Conservation (phyloP, 2,113 vertebrate species). For the Rhinoderma darwinii region DNA sequence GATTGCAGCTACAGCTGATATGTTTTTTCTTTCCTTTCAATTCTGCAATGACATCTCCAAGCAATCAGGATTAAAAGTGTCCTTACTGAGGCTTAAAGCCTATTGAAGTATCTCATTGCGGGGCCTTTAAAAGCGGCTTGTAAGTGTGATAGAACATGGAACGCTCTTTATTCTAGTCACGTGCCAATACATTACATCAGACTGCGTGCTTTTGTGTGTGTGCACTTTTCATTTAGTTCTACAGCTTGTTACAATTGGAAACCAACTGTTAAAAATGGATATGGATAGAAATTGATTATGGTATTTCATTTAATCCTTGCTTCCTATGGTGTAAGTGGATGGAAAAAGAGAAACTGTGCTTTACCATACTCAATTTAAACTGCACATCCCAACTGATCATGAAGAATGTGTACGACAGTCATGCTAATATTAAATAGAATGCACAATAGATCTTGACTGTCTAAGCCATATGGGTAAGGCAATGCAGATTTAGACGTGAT, state of each 20-base stretch:
- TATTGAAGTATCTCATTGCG: constrained; percentile 37
- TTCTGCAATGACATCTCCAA: constrained; percentile 61
- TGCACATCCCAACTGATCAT: neutral
- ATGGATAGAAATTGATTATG: constrained; percentile 43
- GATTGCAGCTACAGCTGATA: constrained; percentile 57
- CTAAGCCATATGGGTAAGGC: too few species aligned
- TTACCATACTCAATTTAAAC: constrained; percentile 15
- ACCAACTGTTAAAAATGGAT: constrained; percentile 33
- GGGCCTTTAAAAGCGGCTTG: constrained; percentile 45
- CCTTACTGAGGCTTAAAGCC: constrained; percentile 58
- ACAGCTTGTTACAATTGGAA: constrained; percentile 12
- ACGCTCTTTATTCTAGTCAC: neutral
- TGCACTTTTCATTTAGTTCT: constrained; percentile 5
- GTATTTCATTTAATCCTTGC: constrained; percentile 32
- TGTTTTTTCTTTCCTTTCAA: constrained; percentile 55
- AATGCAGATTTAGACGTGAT: too few species aligned
- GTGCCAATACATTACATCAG: neutral
- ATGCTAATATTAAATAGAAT: neutral
- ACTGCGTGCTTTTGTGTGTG: constrained; percentile 35
- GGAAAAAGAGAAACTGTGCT: neutral
- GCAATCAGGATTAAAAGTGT: constrained; percentile 55
- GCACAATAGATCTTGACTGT: too few species aligned
- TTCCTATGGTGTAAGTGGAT: constrained; percentile 1
- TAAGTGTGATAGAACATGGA: constrained; percentile 29
- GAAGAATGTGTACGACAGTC: neutral